Conservation (phyloP, 2,888 invertebrate genomes). For the Perizoma affinitatum region DNA sequence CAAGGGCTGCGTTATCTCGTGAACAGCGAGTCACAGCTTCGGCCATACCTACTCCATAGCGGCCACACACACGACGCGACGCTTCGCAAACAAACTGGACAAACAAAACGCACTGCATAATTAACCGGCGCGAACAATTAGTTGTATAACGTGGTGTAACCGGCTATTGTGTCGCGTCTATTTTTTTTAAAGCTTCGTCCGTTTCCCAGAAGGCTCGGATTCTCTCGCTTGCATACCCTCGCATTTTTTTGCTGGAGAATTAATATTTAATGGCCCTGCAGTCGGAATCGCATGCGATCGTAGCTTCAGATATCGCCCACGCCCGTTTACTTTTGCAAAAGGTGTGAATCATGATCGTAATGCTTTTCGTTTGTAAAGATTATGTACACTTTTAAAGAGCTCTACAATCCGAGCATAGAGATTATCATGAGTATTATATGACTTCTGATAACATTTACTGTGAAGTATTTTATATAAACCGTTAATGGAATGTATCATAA, state of each 20-base stretch:
- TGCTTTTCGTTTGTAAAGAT: slow-evolving; percentile 36
- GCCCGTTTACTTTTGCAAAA: slow-evolving; percentile 59
- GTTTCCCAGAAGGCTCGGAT: slow-evolving; percentile 77
- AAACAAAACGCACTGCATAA: slow-evolving; percentile 66
- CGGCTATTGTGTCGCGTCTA: slow-evolving; percentile 69
- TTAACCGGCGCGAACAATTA: slow-evolving; percentile 76
- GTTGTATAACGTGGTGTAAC: slow-evolving; percentile 78
- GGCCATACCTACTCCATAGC: not conserved
- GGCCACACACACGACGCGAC: slow-evolving; percentile 34
- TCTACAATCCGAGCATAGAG: slow-evolving; percentile 34
- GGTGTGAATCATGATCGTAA: slow-evolving; percentile 41
- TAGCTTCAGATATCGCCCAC: slow-evolving; percentile 57
- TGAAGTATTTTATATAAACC: slow-evolving; percentile 20
- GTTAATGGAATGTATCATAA: slow-evolving; percentile 26
- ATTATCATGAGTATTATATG: slow-evolving; percentile 32
- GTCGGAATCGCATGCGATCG: slow-evolving; percentile 67
- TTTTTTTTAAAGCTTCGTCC: slow-evolving; percentile 58
- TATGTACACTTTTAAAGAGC: slow-evolving; percentile 24
- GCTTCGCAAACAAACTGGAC: slow-evolving; percentile 48
- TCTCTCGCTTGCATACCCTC: slow-evolving; percentile 52
- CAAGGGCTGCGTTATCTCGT: slow-evolving; percentile 36
- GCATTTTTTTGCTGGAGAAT: slow-evolving; percentile 66
- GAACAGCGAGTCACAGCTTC: slow-evolving; percentile 12
- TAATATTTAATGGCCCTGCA: slow-evolving; percentile 71
- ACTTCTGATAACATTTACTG: slow-evolving; percentile 29